Conservation (phyloP, 2,888 invertebrate species). For the Helleia helle region DNA sequence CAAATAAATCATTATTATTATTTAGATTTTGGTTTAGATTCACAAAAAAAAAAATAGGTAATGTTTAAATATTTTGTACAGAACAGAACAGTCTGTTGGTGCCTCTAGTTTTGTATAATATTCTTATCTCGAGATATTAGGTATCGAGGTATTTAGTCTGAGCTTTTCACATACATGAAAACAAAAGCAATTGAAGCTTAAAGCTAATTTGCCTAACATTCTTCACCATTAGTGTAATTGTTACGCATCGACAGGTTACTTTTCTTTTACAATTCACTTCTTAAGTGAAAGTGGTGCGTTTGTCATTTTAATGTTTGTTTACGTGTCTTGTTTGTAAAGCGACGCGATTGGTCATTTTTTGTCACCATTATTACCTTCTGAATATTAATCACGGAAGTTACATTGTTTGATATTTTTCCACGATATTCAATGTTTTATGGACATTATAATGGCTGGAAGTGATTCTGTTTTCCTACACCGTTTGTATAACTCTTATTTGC, state of each 20-base stretch:
- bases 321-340: conserved; percentile 45
- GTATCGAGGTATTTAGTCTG: too few species aligned
- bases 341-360: conserved; percentile 23
- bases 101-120: too few species aligned
- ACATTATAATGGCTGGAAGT: conserved; percentile 4
- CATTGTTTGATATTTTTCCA: conserved; percentile 9
- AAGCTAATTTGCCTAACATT: conserved; percentile 15
- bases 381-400: conserved; percentile 24
- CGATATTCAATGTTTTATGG: conserved; percentile 7
- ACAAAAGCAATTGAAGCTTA: too few species aligned
- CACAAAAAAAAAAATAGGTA: too few species aligned
- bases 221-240: conserved; percentile 10
- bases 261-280: conserved; percentile 30
- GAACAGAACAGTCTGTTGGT: too few species aligned
- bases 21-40: too few species aligned
- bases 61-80: too few species aligned
- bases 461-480: not conserved
- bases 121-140: too few species aligned
- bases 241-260: conserved; percentile 17
- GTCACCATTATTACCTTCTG: conserved; percentile 31
- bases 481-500: not conserved
- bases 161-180: too few species aligned
- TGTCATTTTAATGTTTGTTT: conserved; percentile 50
- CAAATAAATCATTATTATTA: too few species aligned
- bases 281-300: conserved; percentile 54